A percentile compares a stretch with the other conserved stretches of the same genome.
phyloP scores from a whole-genome alignment of 1,140 invertebrate genomes.

The Trichogramma pretiosum region DNA sequence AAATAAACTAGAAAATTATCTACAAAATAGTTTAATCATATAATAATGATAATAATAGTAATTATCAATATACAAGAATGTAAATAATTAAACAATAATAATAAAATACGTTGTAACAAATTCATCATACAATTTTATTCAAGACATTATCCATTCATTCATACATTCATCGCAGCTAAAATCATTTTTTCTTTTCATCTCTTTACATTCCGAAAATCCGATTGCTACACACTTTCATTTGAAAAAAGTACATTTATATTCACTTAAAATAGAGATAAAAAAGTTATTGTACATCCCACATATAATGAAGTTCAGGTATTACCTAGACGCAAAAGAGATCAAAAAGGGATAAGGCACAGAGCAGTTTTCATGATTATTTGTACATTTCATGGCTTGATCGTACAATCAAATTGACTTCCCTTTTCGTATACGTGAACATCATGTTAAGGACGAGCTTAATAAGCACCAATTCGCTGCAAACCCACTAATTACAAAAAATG shows the following conservation, averaged over 20 bases:
- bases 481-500: too few relatives aligned
- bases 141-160: too few relatives aligned
- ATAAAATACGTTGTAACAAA: constrained; percentile 46
- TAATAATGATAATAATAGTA: constrained; percentile 45
- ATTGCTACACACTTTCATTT: constrained; percentile 12
- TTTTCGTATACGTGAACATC: too few relatives aligned
- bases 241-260: too few relatives aligned
- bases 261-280: too few relatives aligned
- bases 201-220: constrained; percentile 18
- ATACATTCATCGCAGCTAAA: constrained; percentile 2
- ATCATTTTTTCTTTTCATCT: constrained; percentile 15
- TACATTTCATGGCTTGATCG: too few relatives aligned
- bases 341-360: constrained; percentile 36
- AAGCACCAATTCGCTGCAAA: too few relatives aligned
- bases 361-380: too few relatives aligned
- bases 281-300: too few relatives aligned
- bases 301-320: too few relatives aligned
- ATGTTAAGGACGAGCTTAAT: too few relatives aligned
- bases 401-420: too few relatives aligned
- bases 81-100: constrained; percentile 47
- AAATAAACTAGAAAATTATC: constrained; percentile 36
- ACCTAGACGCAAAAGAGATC: constrained; percentile 16
- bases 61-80: constrained; percentile 47
- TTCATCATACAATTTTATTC: constrained; percentile 22
- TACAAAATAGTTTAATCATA: constrained; percentile 47